phyloP scores from a whole-genome alignment of 2,888 invertebrate species.

The Trichogramma dendrolimi region DNA sequence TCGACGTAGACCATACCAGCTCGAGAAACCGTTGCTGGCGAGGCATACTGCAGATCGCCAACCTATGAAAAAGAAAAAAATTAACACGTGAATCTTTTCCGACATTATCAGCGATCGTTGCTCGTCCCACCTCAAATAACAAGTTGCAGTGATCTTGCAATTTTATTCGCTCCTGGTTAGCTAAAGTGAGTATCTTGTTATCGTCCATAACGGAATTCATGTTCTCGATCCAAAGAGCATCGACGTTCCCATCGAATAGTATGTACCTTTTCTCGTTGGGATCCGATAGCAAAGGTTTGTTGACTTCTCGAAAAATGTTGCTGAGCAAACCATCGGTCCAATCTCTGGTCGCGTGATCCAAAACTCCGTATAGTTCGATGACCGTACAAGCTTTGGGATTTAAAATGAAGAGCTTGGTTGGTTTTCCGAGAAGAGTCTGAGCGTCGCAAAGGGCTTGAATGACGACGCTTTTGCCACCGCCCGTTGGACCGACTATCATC shows the following conservation, averaged over 20 bases:
- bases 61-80: slow-evolving; percentile 55
- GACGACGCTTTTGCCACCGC: slow-evolving; percentile 87
- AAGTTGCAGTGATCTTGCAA: slow-evolving; percentile 76
- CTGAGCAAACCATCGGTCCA: slow-evolving; percentile 92
- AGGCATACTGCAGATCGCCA: slow-evolving; percentile 82
- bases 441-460: slow-evolving; percentile 70
- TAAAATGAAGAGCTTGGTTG: slow-evolving; percentile 74
- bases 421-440: slow-evolving; percentile 69
- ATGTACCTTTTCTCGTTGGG: slow-evolving; percentile 76
- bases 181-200: slow-evolving; percentile 81
- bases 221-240: slow-evolving; percentile 93
- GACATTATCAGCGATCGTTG: no score
- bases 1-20: slow-evolving; percentile 94
- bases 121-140: slow-evolving; percentile 69
- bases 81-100: no score
- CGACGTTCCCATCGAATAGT: slow-evolving; percentile 90
- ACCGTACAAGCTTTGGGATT: slow-evolving; percentile 91
- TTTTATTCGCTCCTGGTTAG: slow-evolving; percentile 85
- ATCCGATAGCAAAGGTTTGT: slow-evolving; percentile 61
- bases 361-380: slow-evolving; percentile 81
- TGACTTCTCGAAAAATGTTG: slow-evolving; percentile 86
- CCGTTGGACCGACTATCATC: slow-evolving; percentile 90
- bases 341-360: slow-evolving; percentile 81
- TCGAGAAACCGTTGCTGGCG: slow-evolving; percentile 87
- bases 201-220: slow-evolving; percentile 98